Base-by-base conservation (phyloP, 1,140 invertebrate species). In the Rhyacophila brunnea region DNA sequence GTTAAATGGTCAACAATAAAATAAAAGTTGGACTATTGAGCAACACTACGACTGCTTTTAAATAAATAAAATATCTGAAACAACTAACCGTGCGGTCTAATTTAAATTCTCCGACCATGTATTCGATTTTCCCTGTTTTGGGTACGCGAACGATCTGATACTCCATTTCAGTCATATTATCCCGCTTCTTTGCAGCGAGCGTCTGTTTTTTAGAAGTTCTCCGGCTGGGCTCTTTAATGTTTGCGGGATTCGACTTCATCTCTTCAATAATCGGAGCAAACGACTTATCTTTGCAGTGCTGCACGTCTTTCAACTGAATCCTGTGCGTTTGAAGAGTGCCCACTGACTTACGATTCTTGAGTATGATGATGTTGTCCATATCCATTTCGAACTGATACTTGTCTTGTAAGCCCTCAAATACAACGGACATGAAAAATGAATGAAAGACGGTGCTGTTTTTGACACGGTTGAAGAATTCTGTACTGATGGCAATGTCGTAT, bases 401-500 rank as follows among this genome's bases (percentile, higher is more conserved):
- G 61, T 87, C 81, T 65, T 85, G 82, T 1, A 90, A 64, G 0
- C 85, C 91, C 70, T 92, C 90, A 72, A 91, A 82, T 1, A 85
- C 82, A 7, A 91, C 80, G 36, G 86, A 84, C 1, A 92, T 67
- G 57, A 93, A 85, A 70, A 93, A 93, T 58, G 83, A 82, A 64
- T 85, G 82, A 60, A 92, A 91, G 0, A 88, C 67, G 58, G 86
- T 75, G 66, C 83, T 87, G 6, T 75, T 81, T 66, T 86, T 74
- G 40, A 87, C 80, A 79, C 88, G 89, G 1, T 78, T 76, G 62
- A 87, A 85, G 67, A 93, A 93, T 10, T 74, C 73, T 6, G 87
- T 80, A 71, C 89, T 87, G 9, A 94, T 83, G 6, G 90, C 87
- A 35, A 93, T 82, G 73, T 93, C 91, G 73, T 86, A 90, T 0